Conservation (phyloP, 2,113 vertebrate genomes). For the Alligator sinensis region DNA sequence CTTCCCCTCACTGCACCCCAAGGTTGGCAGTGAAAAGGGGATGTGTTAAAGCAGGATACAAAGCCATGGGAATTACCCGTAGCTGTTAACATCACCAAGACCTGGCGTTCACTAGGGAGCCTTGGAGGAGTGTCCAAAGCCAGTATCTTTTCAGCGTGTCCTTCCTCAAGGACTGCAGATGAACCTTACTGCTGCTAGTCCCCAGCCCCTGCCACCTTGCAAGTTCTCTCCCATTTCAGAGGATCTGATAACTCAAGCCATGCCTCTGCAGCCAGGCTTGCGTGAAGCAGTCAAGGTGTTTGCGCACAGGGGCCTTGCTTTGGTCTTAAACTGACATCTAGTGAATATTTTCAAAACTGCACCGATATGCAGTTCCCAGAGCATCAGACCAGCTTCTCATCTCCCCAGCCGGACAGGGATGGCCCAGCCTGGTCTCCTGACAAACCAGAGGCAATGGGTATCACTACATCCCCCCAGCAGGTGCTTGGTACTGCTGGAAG, state of each 20-base stretch:
- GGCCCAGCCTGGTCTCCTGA: not conserved
- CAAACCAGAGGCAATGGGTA: not conserved
- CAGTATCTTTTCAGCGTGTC: accelerated
- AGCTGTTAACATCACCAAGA: not conserved
- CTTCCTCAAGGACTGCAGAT: not conserved
- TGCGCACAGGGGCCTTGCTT: not conserved
- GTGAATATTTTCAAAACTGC: conserved; percentile 52
- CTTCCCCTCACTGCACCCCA: not conserved
- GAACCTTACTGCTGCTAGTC: not conserved
- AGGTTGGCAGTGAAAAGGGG: not conserved
- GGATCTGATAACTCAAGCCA: not conserved
- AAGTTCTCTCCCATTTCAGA: not conserved
- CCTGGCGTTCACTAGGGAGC: not conserved
- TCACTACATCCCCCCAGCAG: accelerated
- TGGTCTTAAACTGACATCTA: conserved; percentile 63
- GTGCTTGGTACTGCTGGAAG: not conserved
- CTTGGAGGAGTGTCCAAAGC: not conserved
- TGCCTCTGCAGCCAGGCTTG: accelerated
- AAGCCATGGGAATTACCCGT: not conserved
- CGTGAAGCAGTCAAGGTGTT: not conserved
- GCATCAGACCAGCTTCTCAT: accelerated
- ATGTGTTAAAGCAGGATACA: not conserved
- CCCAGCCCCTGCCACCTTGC: not conserved
- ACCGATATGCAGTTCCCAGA: not conserved
- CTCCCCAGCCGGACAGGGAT: not conserved